These are phyloP conservation scores for Meloidogyne hapla DNA, from an alignment of 1,140 invertebrate species.

Conservation along the genomic window DNA sequence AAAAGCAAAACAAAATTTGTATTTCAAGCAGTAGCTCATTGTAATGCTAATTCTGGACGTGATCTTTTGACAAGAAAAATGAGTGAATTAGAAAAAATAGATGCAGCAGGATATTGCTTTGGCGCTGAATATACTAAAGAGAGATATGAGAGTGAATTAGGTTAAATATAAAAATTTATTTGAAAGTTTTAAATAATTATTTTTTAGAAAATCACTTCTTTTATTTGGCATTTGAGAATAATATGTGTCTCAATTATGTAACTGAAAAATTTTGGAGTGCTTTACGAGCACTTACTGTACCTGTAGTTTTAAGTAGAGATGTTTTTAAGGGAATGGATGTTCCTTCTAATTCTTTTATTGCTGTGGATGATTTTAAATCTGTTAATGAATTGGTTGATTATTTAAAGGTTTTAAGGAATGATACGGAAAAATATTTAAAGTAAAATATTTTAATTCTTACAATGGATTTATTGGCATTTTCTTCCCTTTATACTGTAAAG, in stretches of 20 bases:
- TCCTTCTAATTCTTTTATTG: conserved; percentile 30
- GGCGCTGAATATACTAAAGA: not conserved
- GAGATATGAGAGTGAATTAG: not conserved
- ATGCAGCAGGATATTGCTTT: conserved; percentile 9
- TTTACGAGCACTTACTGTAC: conserved; percentile 13
- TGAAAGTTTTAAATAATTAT: not conserved
- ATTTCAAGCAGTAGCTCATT: conserved; percentile 22
- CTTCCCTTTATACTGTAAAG: no score
- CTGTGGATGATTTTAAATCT: conserved; percentile 28
- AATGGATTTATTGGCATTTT: no score
- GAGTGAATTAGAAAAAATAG: not conserved
- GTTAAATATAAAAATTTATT: not conserved
- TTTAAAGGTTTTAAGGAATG: conserved; percentile 13
- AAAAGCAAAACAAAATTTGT: conserved; percentile 10
- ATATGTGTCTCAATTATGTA: conserved; percentile 61
- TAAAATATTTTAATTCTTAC: not conserved
- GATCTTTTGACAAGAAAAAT: conserved; percentile 11
- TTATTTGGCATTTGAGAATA: conserved; percentile 64
- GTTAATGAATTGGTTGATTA: conserved; percentile 19
- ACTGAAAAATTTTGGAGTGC: conserved; percentile 60
- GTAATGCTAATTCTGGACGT: conserved; percentile 9
- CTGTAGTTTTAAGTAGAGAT: conserved; percentile 19
- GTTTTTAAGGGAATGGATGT: conserved; percentile 23
- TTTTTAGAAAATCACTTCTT: conserved; percentile 39
- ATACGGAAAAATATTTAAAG: conserved; percentile 25